Evolutionary conservation across 2,113 vertebrate genomes (phyloP).

Genomic region (Pogonocichla stellata): DNA sequence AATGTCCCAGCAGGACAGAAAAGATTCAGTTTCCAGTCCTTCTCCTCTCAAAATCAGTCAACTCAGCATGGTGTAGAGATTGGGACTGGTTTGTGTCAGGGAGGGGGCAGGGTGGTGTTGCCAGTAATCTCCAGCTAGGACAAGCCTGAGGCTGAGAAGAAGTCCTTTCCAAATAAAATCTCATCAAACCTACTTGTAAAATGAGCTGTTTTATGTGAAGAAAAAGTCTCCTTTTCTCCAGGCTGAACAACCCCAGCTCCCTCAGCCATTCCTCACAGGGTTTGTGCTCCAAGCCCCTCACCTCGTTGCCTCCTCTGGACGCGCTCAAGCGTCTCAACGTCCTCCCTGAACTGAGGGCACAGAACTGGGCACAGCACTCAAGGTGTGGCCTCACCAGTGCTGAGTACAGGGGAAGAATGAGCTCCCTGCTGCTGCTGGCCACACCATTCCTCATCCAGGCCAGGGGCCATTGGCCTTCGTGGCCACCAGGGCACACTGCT

Average conservation of each 20-base stretch:
- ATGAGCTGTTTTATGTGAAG: background rate
- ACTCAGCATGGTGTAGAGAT: background rate
- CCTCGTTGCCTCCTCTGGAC: no score
- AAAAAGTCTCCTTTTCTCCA: no score
- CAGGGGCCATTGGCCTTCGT: background rate
- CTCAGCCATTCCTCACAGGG: no score
- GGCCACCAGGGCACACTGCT: background rate
- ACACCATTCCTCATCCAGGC: no score
- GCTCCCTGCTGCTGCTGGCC: no score
- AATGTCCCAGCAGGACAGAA: background rate
- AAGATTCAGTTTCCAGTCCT: background rate
- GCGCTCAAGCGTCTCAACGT: no score
- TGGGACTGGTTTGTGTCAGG: background rate
- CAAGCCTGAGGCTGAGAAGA: background rate
- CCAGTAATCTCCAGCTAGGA: background rate
- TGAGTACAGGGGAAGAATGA: no score
- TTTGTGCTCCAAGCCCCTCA: no score
- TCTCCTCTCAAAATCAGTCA: background rate
- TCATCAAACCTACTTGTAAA: background rate
- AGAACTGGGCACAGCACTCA: no score
- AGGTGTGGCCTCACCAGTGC: no score
- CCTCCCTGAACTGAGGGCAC: no score
- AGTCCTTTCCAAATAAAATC: background rate
- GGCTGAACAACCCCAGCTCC: no score
- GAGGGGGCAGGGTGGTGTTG: rapidly evolving